These are phyloP conservation scores for Temnothorax curvispinosus DNA, from an alignment of 1,140 invertebrate species.

Conservation along the genomic window DNA sequence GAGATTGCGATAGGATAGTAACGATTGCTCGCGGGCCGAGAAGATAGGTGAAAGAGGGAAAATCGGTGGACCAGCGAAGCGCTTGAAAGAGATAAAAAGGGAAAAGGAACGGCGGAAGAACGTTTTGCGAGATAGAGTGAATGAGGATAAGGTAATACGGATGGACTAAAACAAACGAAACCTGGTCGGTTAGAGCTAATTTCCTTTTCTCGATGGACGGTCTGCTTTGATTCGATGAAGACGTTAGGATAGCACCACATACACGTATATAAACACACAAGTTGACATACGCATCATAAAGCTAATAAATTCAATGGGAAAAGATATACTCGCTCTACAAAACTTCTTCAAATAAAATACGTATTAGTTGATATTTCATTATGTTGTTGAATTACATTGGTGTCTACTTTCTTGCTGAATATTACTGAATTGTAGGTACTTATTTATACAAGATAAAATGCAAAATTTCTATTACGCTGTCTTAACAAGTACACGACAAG, in stretches of 20 bases:
- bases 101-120: constrained; percentile 31
- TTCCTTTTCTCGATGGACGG: constrained; percentile 60
- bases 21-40: constrained; percentile 28
- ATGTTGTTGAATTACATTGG: not conserved
- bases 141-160: constrained; percentile 57
- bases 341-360: not conserved
- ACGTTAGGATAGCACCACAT: not conserved
- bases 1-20: constrained; percentile 71
- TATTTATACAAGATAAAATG: not conserved
- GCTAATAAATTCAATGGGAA: not conserved
- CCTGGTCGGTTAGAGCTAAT: constrained; percentile 70
- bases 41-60: constrained; percentile 34
- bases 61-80: constrained; percentile 16
- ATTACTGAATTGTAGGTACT: not conserved
- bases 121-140: constrained; percentile 43
- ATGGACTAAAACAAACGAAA: constrained; percentile 66
- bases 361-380: not conserved
- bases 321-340: not conserved
- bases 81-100: constrained; percentile 35
- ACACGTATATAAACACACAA: not conserved
- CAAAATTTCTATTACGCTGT: constrained; percentile 1
- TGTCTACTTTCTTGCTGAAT: not conserved
- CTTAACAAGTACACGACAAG: constrained; percentile 6
- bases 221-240: constrained; percentile 44
- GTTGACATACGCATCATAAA: not conserved